Percentiles rank a stretch among this genome's conserved stretches.
These are phyloP conservation scores for Choloepus hoffmanni DNA, from an alignment of 2,113 vertebrate species.

Conservation along the genomic window DNA sequence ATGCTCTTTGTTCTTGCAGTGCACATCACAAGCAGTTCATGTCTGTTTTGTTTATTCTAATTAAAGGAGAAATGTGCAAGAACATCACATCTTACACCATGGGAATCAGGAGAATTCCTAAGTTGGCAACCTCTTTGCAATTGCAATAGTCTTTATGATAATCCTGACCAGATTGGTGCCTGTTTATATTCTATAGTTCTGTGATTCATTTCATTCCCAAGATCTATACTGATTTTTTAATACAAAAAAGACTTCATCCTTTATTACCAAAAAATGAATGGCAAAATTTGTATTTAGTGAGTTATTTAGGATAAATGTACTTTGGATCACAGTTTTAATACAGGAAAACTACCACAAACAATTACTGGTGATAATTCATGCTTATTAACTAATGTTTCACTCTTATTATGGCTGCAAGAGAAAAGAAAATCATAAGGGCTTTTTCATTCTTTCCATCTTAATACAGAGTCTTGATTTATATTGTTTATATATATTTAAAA, in stretches of 20 bases:
- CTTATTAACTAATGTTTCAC: neutral
- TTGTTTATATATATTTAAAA: neutral
- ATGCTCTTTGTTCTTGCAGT: neutral
- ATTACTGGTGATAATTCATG: neutral
- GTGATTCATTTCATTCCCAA: neutral
- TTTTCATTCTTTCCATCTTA: neutral
- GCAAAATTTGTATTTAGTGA: neutral
- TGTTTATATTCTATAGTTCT: neutral
- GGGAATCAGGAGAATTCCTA: neutral
- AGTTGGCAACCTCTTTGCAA: neutral
- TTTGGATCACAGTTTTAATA: neutral
- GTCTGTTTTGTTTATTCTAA: conserved; percentile 37
- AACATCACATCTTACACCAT: neutral
- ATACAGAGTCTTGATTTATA: neutral
- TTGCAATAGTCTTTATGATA: neutral
- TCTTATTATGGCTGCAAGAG: neutral
- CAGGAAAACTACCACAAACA: neutral
- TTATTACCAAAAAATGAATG: neutral
- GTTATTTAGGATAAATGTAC: neutral
- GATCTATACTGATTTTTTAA: neutral
- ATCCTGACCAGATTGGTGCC: fast-evolving
- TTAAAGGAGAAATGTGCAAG: neutral
- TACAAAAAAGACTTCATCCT: neutral
- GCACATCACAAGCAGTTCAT: fast-evolving
- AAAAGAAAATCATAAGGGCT: neutral